A percentile compares a stretch with the other conserved stretches of the same genome.
These are phyloP conservation scores for Bubo bubo DNA, from an alignment of 2,113 vertebrate genomes.

Conservation along the genomic window DNA sequence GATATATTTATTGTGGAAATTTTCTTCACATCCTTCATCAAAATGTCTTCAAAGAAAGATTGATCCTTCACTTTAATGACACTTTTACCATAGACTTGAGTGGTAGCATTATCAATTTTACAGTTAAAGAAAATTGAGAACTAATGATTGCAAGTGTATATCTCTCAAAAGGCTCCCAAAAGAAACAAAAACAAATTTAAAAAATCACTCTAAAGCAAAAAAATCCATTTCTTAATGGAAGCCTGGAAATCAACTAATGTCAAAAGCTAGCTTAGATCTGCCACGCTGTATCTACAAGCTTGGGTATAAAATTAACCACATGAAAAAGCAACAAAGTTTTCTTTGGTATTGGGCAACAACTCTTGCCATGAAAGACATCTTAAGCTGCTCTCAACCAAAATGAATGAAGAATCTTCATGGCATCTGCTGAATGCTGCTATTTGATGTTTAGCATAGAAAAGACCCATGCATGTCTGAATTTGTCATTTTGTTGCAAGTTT, in stretches of 20 bases:
- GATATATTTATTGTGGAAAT: not conserved
- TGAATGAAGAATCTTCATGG: not conserved
- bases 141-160: not conserved
- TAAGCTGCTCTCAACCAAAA: not conserved
- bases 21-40: not conserved
- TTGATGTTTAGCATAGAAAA: not conserved
- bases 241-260: not conserved
- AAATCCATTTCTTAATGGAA: not conserved
- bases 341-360: not conserved
- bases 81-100: not conserved
- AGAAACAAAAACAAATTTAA: not conserved
- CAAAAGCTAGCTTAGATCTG: not conserved
- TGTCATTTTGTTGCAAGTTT: not conserved
- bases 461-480: not conserved
- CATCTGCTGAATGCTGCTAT: not conserved
- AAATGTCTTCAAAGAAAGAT: not conserved
- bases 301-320: not conserved
- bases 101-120: not conserved
- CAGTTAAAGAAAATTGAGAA: not conserved
- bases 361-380: not conserved
- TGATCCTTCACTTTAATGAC: not conserved
- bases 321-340: not conserved
- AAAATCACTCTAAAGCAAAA: not conserved
- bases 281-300: not conserved
- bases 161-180: not conserved